phyloP scores from a whole-genome alignment of 2,797 vertebrate genomes.

The Myoxocephalus aenaeus region DNA sequence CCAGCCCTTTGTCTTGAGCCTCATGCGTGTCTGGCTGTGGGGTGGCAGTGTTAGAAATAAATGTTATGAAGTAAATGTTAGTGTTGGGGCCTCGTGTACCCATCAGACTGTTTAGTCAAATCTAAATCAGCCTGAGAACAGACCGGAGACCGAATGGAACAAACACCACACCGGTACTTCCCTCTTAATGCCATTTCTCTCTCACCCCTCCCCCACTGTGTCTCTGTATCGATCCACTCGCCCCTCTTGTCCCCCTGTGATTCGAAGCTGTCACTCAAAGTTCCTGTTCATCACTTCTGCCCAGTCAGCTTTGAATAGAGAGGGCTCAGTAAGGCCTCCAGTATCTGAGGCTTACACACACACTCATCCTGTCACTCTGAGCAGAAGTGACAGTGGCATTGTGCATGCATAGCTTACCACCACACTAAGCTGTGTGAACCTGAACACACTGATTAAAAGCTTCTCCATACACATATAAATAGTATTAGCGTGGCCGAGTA shows the following conservation, averaged over 20 bases:
- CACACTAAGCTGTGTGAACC: not conserved
- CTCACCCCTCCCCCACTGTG: too few relatives aligned
- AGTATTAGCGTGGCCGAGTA: not conserved
- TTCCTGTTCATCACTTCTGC: conserved; percentile 76
- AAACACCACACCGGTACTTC: not conserved
- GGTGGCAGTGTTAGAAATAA: not conserved
- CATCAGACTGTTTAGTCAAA: conserved; percentile 18
- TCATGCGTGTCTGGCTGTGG: not conserved
- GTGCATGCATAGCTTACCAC: not conserved
- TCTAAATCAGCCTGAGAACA: conserved; percentile 4
- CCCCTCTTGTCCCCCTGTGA: not conserved
- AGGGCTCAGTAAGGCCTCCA: conserved; percentile 67
- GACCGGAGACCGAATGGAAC: not conserved
- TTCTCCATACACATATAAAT: conserved; percentile 5
- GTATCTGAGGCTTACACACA: not conserved
- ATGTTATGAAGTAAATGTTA: conserved; percentile 22
- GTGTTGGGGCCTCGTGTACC: conserved; percentile 26
- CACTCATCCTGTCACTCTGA: conserved; percentile 3
- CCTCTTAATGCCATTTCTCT: not conserved
- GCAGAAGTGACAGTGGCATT: conserved; percentile 11
- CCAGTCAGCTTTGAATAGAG: conserved; percentile 68
- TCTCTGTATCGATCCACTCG: conserved; percentile 17
- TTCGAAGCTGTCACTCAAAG: conserved; percentile 66
- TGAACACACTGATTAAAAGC: not conserved
- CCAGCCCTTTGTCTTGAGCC: not conserved